Evolutionary conservation across 2,888 invertebrate genomes (phyloP), one percentile per base, ranked within the genome.

Genomic region (Gari tellinella): DNA sequence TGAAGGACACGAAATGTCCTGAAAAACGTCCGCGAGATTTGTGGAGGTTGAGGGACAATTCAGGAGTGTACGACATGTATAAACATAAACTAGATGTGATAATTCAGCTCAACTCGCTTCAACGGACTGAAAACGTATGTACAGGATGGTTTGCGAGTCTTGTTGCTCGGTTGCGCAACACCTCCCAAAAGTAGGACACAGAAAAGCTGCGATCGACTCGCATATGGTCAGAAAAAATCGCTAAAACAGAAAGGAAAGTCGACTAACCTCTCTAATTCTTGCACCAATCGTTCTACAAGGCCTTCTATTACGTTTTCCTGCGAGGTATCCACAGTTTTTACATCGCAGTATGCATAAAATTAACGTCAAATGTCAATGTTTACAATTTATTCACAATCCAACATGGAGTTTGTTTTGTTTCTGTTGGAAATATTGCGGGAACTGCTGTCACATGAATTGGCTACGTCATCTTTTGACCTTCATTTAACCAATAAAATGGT

Each of bases 401-500:
- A 78, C 79, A 83, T 83, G 83, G 83, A 81, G 83, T 74, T 81
- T 83, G 83, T 83, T 83, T 81, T 83, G 83, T 73, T 83, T 78
- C 72, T 83, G 69, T 55, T 61, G 65, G 82, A 84, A 81, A 81
- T n/a, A n/a, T 74, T 84, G 80, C 83, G 83, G 83, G 83, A 84
- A 82, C 48, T 72, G 60, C 67, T 73, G 83, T 83, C 83, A 81
- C 60, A 72, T 79, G 72, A 78, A 53, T 56, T 37, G 52, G n/a
- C 53, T 62, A 69, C 74, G 74, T 75, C 74, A 75, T 31, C n/a
- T 17, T 37, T 43, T 31, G 69, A 51, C 63, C 66, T 56, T 63
- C 19, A 49, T 63, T 55, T 46, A n/a, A 43, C n/a, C 75, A 31
- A 31, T 31, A 31, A 10, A 31, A 31, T 31, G 4, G 31, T 10